Conservation (phyloP, 1,140 invertebrate species). For the Pomacea maculata region DNA sequence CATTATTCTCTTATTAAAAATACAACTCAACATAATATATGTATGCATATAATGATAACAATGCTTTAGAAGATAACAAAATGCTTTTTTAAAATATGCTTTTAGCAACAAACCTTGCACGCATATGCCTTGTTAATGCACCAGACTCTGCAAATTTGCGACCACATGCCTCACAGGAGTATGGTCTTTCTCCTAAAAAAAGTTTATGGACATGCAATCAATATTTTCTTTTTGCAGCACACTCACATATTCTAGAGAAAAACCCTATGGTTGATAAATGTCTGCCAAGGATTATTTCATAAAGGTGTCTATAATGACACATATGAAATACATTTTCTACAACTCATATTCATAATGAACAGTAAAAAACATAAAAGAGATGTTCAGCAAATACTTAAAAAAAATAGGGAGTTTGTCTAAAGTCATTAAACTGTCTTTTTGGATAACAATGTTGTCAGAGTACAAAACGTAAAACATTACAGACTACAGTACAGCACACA, state of each 20-base stretch:
- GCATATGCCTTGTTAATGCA: constrained; percentile 59
- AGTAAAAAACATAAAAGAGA: no score
- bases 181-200: constrained; percentile 59
- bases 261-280: no score
- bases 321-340: no score
- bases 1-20: neutral
- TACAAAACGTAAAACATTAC: neutral
- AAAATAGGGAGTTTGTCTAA: no score
- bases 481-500: neutral
- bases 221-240: no score
- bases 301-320: no score
- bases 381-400: no score
- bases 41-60: neutral
- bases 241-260: no score
- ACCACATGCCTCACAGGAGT: constrained; percentile 56
- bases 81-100: neutral
- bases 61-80: neutral
- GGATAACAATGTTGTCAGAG: no score
- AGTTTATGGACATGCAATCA: constrained; percentile 3
- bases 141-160: constrained; percentile 62
- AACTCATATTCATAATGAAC: no score
- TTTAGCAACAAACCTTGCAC: constrained; percentile 48
- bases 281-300: no score
- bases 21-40: neutral
- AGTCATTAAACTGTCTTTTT: no score